Base-by-base conservation (phyloP, 2,888 invertebrate genomes). In the Acleris emargana region DNA sequence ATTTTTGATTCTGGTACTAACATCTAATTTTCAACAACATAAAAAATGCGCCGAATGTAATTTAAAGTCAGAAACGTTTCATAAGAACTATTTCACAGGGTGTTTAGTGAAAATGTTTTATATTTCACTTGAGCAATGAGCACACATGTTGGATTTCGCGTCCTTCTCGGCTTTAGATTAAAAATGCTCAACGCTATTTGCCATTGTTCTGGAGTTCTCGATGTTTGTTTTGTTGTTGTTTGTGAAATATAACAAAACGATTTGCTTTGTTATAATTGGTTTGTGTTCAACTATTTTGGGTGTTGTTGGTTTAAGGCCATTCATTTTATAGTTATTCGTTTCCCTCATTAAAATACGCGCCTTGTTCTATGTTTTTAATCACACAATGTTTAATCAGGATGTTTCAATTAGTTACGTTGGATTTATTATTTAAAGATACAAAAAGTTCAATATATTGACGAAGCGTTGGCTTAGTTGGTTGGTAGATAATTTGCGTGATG, bases 241-340 rank as follows among this genome's bases (percentile, higher is more conserved):
- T 59, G 16, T 17, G 25, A 59, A 51, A 25, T 17, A 38, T 45
- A 45, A 7, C 18, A n/a, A 50, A 22, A 42, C 32, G 58, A 25
- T 45, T 60, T 22, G 17, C 43, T 51, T 28, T 52, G 60, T 43
- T 60, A 13, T 60, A 52, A 63, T 58, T 52, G 32, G 45, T 51
- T 20, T 28, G 3, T 28, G 49, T 11, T 20, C n/a, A 20, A 28
- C n/a, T 43, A 22, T 18, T 55, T 9, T 5, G 43, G 18, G 11
- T 2, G 18, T 11, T 18, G 20, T 20, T 9, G 20, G 18, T 49
- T 49, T 49, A 45, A 38, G 38, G 45, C 32, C 9, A 9, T 32
- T 9, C 32, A 9, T 32, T 32, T 9, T 32, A 9, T 32, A 32
- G 7, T 32, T 9, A 6, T 32, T 32, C 0, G 7, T 32, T 3